These are phyloP conservation scores for Platichthys flesus DNA, from an alignment of 2,113 vertebrate genomes.

Conservation along the genomic window DNA sequence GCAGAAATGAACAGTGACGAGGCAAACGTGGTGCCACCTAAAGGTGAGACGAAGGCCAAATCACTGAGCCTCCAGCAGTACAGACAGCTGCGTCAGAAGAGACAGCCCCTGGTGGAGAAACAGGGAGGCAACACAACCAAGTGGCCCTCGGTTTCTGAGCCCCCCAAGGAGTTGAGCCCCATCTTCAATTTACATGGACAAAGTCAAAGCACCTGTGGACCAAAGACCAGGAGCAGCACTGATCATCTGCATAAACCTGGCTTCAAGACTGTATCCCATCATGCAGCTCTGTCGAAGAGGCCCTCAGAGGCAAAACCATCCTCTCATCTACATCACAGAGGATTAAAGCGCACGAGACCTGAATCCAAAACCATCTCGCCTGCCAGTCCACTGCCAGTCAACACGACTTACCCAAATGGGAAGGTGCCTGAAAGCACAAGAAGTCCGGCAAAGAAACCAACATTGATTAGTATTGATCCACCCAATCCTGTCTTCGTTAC, in stretches of 20 bases:
- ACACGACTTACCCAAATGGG: neutral
- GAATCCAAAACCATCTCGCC: slow-evolving; percentile 34
- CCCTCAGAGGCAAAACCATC: slow-evolving; percentile 19
- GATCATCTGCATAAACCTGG: neutral
- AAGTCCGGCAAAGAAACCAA: slow-evolving; percentile 54
- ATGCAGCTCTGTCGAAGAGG: neutral
- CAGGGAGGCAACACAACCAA: slow-evolving; percentile 80
- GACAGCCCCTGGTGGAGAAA: slow-evolving; percentile 65
- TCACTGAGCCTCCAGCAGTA: slow-evolving; percentile 92
- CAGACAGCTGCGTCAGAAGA: slow-evolving; percentile 85
- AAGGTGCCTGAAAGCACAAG: slow-evolving; percentile 12
- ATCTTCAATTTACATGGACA: slow-evolving; percentile 84
- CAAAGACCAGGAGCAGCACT: neutral
- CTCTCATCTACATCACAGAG: neutral
- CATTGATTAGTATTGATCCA: slow-evolving; percentile 65
- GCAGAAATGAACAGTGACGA: neutral
- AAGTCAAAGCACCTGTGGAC: slow-evolving; percentile 25
- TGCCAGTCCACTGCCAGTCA: neutral
- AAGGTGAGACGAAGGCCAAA: slow-evolving; percentile 81
- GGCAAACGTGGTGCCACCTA: neutral
- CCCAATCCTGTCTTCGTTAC: slow-evolving; percentile 79
- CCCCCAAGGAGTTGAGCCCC: slow-evolving; percentile 87
- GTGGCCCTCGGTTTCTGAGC: slow-evolving; percentile 88
- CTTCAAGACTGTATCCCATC: neutral
- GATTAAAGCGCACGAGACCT: slow-evolving; percentile 14